phyloP scores from a whole-genome alignment of 2,113 vertebrate species.

The Sylvia atricapilla region DNA sequence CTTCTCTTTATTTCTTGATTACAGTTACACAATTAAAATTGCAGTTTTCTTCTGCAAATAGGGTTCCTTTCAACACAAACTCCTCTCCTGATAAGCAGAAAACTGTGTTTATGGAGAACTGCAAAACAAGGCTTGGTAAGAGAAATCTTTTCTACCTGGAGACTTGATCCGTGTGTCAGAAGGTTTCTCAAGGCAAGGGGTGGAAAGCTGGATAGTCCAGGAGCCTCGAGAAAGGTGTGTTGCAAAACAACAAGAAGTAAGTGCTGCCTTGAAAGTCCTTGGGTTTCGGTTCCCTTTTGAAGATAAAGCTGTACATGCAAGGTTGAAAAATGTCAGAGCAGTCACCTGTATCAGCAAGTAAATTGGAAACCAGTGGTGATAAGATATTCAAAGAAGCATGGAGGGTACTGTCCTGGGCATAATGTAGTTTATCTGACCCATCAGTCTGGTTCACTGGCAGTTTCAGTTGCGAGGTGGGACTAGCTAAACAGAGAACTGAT shows the following conservation, averaged over 20 bases:
- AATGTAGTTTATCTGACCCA: neutral
- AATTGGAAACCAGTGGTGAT: slow-evolving; percentile 13
- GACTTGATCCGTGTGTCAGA: neutral
- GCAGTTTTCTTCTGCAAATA: neutral
- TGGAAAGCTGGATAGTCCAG: neutral
- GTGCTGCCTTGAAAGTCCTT: slow-evolving; percentile 38
- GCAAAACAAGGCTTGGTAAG: neutral
- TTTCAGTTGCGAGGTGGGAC: neutral
- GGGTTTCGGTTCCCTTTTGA: slow-evolving; percentile 59
- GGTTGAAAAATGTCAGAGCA: slow-evolving; percentile 53
- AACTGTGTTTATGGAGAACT: neutral
- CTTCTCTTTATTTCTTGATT: slow-evolving; percentile 39
- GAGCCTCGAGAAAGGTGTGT: neutral
- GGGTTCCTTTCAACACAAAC: neutral
- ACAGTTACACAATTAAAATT: neutral
- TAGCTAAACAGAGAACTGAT: neutral
- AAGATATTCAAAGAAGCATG: neutral
- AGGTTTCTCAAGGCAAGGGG: neutral
- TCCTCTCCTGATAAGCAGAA: neutral
- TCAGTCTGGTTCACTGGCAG: neutral
- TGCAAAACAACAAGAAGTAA: slow-evolving; percentile 25
- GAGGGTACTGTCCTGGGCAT: neutral
- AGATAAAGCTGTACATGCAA: slow-evolving; percentile 3
- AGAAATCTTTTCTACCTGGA: neutral
- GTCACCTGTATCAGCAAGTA: slow-evolving; percentile 1